These are phyloP conservation scores for Drosophila imparisetae DNA, from an alignment of 2,888 invertebrate species.

Conservation along the genomic window DNA sequence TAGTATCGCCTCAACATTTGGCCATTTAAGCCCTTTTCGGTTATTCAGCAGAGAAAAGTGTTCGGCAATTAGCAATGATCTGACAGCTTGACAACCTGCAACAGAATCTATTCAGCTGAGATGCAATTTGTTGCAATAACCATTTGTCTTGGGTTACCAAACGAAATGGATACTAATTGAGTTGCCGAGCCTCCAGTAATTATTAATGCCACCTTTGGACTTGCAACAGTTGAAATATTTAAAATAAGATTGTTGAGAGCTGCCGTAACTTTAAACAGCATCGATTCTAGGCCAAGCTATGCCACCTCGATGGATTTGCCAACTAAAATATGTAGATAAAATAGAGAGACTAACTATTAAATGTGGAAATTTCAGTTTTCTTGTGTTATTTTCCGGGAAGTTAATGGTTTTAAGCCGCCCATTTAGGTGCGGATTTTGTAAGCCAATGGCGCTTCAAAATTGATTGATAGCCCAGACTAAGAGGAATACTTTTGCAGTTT, in stretches of 20 bases:
- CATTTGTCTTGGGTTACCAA: slow-evolving; percentile 16
- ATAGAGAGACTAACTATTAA: background rate
- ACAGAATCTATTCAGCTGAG: background rate
- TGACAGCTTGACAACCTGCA: slow-evolving; percentile 22
- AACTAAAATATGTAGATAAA: background rate
- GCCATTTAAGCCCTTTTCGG: slow-evolving; percentile 24
- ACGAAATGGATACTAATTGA: slow-evolving; percentile 57
- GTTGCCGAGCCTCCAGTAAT: slow-evolving; percentile 23
- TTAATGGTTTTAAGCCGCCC: background rate
- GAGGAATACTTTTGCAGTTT: slow-evolving; percentile 1
- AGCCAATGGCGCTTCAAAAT: slow-evolving; percentile 5
- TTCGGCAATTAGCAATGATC: slow-evolving; percentile 71
- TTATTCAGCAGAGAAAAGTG: slow-evolving; percentile 51
- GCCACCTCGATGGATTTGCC: background rate
- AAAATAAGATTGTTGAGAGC: background rate
- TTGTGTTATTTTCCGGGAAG: no score
- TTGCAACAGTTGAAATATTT: background rate
- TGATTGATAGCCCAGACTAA: slow-evolving; percentile 12
- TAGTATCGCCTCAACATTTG: slow-evolving; percentile 8
- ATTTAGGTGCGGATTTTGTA: background rate
- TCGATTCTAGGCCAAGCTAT: no score
- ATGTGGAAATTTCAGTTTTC: background rate
- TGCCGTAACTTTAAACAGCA: background rate
- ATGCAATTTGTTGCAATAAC: slow-evolving; percentile 15
- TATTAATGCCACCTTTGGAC: slow-evolving; percentile 24